These are phyloP conservation scores for Melanerpes formicivorus DNA, from an alignment of 2,113 vertebrate species.

Conservation along the genomic window DNA sequence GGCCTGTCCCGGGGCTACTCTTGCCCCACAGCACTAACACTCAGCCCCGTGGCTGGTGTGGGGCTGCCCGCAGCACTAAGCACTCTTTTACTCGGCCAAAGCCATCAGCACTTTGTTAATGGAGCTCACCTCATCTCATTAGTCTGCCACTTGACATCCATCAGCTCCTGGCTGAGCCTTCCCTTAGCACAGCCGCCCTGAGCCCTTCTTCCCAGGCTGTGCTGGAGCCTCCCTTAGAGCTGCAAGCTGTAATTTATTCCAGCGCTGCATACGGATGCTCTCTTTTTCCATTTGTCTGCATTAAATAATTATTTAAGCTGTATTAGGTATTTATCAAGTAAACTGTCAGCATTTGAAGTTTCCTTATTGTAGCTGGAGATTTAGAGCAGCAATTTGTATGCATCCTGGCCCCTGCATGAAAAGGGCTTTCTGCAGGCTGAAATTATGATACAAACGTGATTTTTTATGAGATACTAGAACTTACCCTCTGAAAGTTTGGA, in stretches of 20 bases:
- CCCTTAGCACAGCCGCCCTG: background rate
- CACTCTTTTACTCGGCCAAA: background rate
- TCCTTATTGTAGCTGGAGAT: slow-evolving; percentile 68
- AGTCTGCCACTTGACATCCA: background rate
- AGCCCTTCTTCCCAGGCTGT: background rate
- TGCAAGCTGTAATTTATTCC: slow-evolving; percentile 26
- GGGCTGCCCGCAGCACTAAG: background rate
- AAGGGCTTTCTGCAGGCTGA: slow-evolving; percentile 55
- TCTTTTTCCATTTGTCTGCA: slow-evolving; percentile 59
- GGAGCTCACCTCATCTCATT: background rate
- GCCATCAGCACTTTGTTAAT: background rate
- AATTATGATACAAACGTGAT: slow-evolving; percentile 61
- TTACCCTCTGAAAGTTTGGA: background rate
- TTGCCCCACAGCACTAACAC: background rate
- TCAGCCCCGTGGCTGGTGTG: fast-evolving
- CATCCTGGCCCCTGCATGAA: background rate
- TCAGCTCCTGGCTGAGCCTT: background rate
- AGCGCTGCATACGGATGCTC: background rate
- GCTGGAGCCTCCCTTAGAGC: background rate
- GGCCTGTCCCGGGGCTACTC: background rate
- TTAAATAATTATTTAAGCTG: slow-evolving; percentile 76
- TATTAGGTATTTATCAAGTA: slow-evolving; percentile 74
- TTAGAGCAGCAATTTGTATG: slow-evolving; percentile 64
- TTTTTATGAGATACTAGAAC: slow-evolving; percentile 62
- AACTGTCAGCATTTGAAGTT: slow-evolving; percentile 65